Evolutionary conservation across 2,888 invertebrate species (phyloP), one percentile per base, ranked within the genome.

Genomic region (Macrophya alboannulata): DNA sequence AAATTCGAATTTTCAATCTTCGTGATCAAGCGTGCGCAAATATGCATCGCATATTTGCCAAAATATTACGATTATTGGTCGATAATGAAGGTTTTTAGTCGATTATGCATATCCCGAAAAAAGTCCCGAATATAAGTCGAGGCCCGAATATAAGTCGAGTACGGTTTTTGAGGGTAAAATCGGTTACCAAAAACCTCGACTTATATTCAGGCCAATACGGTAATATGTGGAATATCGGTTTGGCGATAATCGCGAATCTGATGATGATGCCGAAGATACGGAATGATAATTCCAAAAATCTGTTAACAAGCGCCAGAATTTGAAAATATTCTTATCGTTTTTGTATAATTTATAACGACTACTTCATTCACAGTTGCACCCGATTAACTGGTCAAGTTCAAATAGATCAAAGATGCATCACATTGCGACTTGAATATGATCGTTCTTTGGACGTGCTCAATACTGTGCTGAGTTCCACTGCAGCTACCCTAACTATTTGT

Each of bases 151-250:
- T n/a, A n/a, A n/a, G n/a, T n/a, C n/a, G n/a, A n/a, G n/a, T n/a
- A n/a, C n/a, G n/a, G n/a, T n/a, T n/a, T n/a, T n/a, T n/a, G n/a
- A n/a, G n/a, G n/a, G n/a, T n/a, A n/a, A n/a, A n/a, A n/a, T n/a
- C n/a, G n/a, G n/a, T n/a, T n/a, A n/a, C n/a, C n/a, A n/a, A n/a
- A n/a, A n/a, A n/a, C n/a, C n/a, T n/a, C n/a, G n/a, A n/a, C n/a
- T n/a, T n/a, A n/a, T n/a, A n/a, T n/a, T n/a, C n/a, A n/a, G n/a
- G n/a, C n/a, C n/a, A n/a, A n/a, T n/a, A n/a, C n/a, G n/a, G n/a
- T 68, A 31, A 31, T 68, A 68, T 15, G 12, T 68, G 5, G 68
- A 68, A 74, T 74, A 45, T 43, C 17, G 43, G n/a, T 74, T 74
- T 9, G 72, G 72, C 10, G 45, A 74, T 21, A 45, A 43, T 31